Conservation (phyloP, 2,888 invertebrate species). For the Ypsolopha scabrella region DNA sequence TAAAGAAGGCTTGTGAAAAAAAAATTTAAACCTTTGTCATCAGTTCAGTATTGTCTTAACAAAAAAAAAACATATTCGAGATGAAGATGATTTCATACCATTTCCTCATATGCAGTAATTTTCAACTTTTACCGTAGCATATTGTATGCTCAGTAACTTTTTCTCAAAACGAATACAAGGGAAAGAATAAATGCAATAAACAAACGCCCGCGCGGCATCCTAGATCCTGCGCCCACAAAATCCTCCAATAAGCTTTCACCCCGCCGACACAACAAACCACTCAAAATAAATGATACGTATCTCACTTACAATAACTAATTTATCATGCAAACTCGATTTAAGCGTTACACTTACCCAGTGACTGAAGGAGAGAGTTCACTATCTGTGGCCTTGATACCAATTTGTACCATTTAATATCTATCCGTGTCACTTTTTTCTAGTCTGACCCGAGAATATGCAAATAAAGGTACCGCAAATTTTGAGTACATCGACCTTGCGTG, state of each 20-base stretch:
- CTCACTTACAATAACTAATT: conserved; percentile 62
- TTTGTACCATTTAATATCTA: conserved; percentile 47
- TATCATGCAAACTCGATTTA: conserved; percentile 55
- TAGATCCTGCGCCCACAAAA: conserved; percentile 11
- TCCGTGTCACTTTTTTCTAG: conserved; percentile 61
- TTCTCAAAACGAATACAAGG: too few species aligned
- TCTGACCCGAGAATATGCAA: conserved; percentile 55
- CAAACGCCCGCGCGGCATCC: neutral
- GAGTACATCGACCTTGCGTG: conserved; percentile 63
- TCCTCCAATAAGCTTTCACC: conserved; percentile 46
- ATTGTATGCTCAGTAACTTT: too few species aligned
- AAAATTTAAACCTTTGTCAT: too few species aligned
- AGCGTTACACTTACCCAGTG: conserved; percentile 67
- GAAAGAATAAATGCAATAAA: neutral
- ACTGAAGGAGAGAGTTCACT: conserved; percentile 46
- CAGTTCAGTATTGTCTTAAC: too few species aligned
- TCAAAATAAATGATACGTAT: conserved; percentile 56
- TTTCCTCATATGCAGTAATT: too few species aligned
- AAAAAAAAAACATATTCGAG: too few species aligned
- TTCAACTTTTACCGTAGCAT: too few species aligned
- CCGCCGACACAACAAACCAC: conserved; percentile 57
- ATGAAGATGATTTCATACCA: too few species aligned
- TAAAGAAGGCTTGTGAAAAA: too few species aligned
- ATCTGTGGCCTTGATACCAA: conserved; percentile 59
- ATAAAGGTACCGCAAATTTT: conserved; percentile 59